A percentile compares a stretch with the other conserved stretches of the same genome.
phyloP scores from a whole-genome alignment of 2,888 invertebrate genomes.

The Andrena praecox region DNA sequence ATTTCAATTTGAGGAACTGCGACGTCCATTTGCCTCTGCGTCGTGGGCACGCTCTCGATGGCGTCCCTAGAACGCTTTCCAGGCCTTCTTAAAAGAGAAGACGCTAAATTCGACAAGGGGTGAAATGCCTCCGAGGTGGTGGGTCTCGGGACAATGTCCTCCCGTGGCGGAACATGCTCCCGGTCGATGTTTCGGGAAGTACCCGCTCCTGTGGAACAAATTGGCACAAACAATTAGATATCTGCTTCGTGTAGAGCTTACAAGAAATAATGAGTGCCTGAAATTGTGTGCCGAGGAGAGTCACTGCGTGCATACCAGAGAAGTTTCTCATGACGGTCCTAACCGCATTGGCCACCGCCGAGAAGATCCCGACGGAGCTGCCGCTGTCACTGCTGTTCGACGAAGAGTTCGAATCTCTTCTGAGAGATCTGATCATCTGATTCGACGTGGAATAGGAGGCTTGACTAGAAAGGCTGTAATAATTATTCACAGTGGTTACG shows the following conservation, averaged over 20 bases:
- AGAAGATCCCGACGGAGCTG: conserved; percentile 74
- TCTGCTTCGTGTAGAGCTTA: background rate
- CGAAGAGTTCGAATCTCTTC: conserved; percentile 15
- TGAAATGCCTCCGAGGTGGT: background rate
- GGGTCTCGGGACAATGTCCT: background rate
- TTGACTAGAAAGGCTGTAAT: conserved; percentile 65
- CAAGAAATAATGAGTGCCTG: background rate
- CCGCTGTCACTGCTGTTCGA: conserved; percentile 16
- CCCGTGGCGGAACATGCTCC: conserved; percentile 16
- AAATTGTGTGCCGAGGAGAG: background rate
- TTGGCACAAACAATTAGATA: background rate
- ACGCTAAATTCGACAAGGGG: conserved; percentile 32
- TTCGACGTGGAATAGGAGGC: conserved; percentile 50
- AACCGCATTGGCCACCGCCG: conserved; percentile 77
- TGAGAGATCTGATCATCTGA: background rate
- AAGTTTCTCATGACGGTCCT: conserved; percentile 77
- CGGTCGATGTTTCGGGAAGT: conserved; percentile 32
- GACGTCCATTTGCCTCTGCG: conserved; percentile 22
- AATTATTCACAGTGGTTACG: conserved; percentile 71
- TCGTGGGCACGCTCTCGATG: conserved; percentile 42
- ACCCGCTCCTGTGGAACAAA: background rate
- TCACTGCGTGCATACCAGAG: conserved; percentile 68
- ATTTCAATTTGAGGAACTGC: conserved; percentile 12
- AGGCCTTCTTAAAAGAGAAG: conserved; percentile 54
- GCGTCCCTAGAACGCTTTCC: conserved; percentile 75